Evolutionary conservation across 2,797 vertebrate species (phyloP), one percentile per base, ranked within the genome.

Genomic region (Nannoperca obscura): DNA sequence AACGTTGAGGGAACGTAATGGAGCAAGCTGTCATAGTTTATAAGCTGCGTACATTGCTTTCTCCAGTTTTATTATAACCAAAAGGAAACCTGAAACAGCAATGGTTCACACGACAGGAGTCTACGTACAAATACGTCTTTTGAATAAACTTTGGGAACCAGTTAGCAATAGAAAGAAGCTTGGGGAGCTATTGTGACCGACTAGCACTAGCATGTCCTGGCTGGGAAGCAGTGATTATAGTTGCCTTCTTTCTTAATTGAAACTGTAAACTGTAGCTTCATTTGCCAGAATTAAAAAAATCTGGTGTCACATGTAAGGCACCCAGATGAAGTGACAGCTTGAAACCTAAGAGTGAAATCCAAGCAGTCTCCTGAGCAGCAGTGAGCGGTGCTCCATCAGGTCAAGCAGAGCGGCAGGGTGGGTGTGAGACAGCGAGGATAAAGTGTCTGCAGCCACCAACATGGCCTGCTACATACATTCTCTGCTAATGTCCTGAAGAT

Each of bases 321-420:
- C 42, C 24, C 75, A 52, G 53, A 34, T 50, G 34, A 76, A 30
- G 55, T 32, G 55, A 49, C 38, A 61, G 49, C 63, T 47, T 73
- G 49, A 60, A 53, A 71, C 27, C 15, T 46, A 0, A 60, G 60
- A 52, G n/a, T 52, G 67, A 71, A 72, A 59, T 44, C 36, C 61
- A 46, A 38, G 44, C 10, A 6, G 50, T 12, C 60, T 32, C 61
- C 4, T 3, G 32, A 42, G 54, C 47, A 22, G 59, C 59, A 49
- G 57, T n/a, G 53, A 57, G 52, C 63, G 15, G 32, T 9, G 52
- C 60, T 65, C 34, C 68, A n/a, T 59, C 19, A 55, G 30, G 30
- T 58, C 53, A 59, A 34, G 54, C 15, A 14, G 67, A 15, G 34
- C 15, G 12, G 44, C 53, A 67, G 49, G 2, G 53, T 34, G 42